Evolutionary conservation across 92 coral and sea anemone genomes (phyloP).

Genomic region (Zoanthus gigantus): DNA sequence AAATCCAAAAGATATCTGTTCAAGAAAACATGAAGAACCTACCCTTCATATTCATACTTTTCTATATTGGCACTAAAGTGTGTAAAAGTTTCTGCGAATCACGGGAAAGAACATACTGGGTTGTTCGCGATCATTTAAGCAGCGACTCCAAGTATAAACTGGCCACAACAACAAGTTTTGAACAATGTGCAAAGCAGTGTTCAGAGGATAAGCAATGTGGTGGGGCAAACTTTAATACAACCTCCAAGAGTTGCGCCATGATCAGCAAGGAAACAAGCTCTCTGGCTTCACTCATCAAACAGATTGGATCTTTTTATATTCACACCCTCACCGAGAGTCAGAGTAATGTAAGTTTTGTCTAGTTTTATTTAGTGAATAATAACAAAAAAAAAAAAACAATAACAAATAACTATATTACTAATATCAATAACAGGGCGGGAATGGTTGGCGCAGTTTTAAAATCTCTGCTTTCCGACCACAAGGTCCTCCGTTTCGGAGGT

Average conservation of each 20-base stretch:
- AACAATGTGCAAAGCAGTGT: conserved; percentile 20
- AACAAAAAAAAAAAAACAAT: too few species aligned
- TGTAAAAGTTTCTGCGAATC: neutral
- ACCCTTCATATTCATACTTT: neutral
- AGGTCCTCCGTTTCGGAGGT: too few species aligned
- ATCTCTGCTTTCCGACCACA: too few species aligned
- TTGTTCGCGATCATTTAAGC: neutral
- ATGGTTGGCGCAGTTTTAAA: too few species aligned
- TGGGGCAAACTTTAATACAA: conserved; percentile 19
- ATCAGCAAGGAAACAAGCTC: neutral
- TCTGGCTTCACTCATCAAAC: neutral
- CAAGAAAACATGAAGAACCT: neutral
- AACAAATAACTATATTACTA: too few species aligned
- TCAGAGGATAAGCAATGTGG: neutral
- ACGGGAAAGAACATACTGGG: conserved; percentile 24
- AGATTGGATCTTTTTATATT: conserved; percentile 4
- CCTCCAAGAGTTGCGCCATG: conserved; percentile 21
- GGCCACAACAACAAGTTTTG: neutral
- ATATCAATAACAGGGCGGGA: too few species aligned
- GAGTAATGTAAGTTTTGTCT: too few species aligned
- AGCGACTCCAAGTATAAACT: neutral
- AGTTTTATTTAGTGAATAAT: too few species aligned
- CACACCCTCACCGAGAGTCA: neutral
- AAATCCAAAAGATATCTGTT: neutral
- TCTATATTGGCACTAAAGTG: neutral